Base-by-base conservation (phyloP, 2,888 invertebrate species). In the Nephrotoma appendiculata region DNA sequence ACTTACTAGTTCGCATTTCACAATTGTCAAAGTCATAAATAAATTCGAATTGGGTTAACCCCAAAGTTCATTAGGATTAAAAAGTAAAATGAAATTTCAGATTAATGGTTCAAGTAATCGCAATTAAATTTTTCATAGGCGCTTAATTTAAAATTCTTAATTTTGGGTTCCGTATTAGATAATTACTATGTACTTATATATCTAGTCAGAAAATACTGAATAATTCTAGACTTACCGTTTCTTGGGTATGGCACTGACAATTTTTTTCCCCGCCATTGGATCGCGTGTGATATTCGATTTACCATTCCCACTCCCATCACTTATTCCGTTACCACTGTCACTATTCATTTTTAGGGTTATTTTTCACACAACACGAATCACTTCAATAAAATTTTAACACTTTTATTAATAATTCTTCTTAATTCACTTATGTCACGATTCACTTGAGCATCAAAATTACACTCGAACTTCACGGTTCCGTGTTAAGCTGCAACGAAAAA, bases 221-320 rank as follows among this genome's bases (percentile, higher is more conserved):
- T 31, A 31, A 31, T 31, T 31, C 1, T 44, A 44, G 43, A 85
- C 86, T 89, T 88, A 91, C 91, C 91, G 90, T 88, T 89, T 90
- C 86, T 90, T 90, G 41, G 91, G 91, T 88, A 91, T 90, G 11
- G 89, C 91, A 87, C 91, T 91, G 87, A 89, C 88, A 87, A 91
- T 89, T 87, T 89, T 89, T 86, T 89, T 89, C 43, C 90, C 88
- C 87, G 90, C 88, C 84, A 90, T 90, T 41, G 89, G 88, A 87
- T 91, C 91, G 87, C 88, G 83, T 86, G 41, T n/a, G 7, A 86
- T 86, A 48, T 84, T 84, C 41, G 84, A 42, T 84, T 84, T 84
- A 31, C 9, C 71, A 31, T 71, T 31, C 11, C 31, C 31, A 71
- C 31, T 31, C 19, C 19, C 19, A 71, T 71, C 71, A 31, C 31